Evolutionary conservation across 1,140 invertebrate species (phyloP), one percentile per base, ranked within the genome.

Genomic region (Halesus radiatus): DNA sequence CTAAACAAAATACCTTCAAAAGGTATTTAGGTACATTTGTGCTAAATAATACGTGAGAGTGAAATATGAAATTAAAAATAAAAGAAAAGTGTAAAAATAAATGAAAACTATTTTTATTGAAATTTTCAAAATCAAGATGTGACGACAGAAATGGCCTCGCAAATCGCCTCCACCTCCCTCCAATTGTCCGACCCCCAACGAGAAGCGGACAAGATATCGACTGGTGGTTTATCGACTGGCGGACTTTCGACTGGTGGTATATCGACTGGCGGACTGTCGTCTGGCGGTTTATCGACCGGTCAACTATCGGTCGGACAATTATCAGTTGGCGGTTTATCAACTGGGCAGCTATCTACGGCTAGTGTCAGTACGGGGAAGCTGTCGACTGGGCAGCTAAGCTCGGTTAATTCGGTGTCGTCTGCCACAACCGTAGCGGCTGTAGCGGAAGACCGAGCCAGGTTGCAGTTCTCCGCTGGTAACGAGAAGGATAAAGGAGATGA

Each of bases 401-500:
- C 81, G 0, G 77, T 81, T 20, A 80, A 80, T 29, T 83, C 82
- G 16, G 82, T 83, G 1, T 83, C 79, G 6, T 81, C 79, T 18
- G 82, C 79, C 13, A 81, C 82, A 10, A 83, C 82, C 3, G 74
- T 83, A 3, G 82, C 82, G 15, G 82, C 82, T 8, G 80, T 78
- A 2, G 78, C 77, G 18, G 80, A 77, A 23, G 64, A 76, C n/a
- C 62, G 82, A 23, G 78, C 60, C 16, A 62, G 79, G 37, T 45
- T 45, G 3, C 53, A 54, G 62, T 80, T 66, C 53, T 68, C 81
- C 10, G 16, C 32, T 16, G 10, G 1, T 7, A 74, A 68, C n/a
- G 80, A 83, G 73, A 52, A 72, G 15, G 82, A 81, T 29, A 83
- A 89, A 85, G 89, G 89, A 75, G 88, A 89, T 85, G 89, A 90